phyloP scores from a whole-genome alignment of 1,140 invertebrate genomes.

The Rhizoglyphus robini region DNA sequence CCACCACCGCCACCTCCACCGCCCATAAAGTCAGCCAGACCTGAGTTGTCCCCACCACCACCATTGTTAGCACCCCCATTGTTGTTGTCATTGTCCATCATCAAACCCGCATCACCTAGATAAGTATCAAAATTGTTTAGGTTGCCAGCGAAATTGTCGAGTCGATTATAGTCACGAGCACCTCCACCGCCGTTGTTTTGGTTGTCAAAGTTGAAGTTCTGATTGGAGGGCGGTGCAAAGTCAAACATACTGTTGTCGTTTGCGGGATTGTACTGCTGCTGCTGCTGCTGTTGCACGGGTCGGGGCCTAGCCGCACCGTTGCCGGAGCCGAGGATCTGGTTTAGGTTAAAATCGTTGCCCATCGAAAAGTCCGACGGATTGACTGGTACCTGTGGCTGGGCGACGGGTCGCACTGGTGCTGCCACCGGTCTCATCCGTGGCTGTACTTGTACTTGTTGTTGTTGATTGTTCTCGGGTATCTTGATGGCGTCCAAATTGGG shows the following conservation, averaged over 20 bases:
- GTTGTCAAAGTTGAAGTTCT: not conserved
- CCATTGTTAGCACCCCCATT: not conserved
- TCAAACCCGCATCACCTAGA: constrained; percentile 8
- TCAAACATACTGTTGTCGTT: not conserved
- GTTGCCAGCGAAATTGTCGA: constrained; percentile 12
- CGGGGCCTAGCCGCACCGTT: not conserved
- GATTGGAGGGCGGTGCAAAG: not conserved
- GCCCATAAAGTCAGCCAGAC: not conserved
- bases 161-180: constrained; percentile 3
- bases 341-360: constrained; percentile 11
- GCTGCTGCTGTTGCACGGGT: not conserved
- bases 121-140: constrained; percentile 17
- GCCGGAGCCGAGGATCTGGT: not conserved
- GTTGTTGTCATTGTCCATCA: not conserved
- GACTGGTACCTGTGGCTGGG: not conserved
- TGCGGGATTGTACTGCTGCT: not conserved
- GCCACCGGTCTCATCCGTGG: not conserved
- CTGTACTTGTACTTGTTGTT: not conserved
- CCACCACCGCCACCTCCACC: not conserved
- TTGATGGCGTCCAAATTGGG: not conserved
- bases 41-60: not conserved
- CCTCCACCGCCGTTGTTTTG: not conserved
- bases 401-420: not conserved
- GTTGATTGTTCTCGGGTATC: not conserved
- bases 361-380: not conserved